A percentile compares a stretch with the other conserved stretches of the same genome.
phyloP scores from a whole-genome alignment of 2,113 vertebrate genomes.

The Desmodus rotundus region DNA sequence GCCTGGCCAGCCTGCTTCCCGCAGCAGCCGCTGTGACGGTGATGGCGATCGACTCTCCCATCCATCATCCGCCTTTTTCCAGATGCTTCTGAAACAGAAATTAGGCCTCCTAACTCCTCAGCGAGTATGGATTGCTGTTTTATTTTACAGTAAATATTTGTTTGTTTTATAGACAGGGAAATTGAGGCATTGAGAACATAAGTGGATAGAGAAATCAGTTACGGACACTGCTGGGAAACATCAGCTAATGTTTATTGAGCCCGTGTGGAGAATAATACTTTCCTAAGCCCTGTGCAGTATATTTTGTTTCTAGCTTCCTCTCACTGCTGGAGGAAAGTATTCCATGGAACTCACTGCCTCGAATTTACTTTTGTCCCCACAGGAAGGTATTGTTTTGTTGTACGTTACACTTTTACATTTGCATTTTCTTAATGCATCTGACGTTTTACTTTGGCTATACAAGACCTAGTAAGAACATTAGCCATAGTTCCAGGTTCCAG shows the following conservation, averaged over 20 bases:
- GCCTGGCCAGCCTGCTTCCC: neutral
- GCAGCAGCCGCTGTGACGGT: neutral
- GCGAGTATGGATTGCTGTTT: slow-evolving; percentile 34
- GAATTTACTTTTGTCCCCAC: neutral
- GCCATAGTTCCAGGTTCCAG: neutral
- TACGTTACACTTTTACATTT: neutral
- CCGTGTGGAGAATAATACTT: neutral
- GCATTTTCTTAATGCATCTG: neutral
- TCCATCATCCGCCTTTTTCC: slow-evolving; percentile 39
- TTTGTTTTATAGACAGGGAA: slow-evolving; percentile 58
- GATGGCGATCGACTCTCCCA: neutral
- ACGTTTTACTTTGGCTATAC: neutral
- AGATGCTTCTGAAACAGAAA: slow-evolving; percentile 21
- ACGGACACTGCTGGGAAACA: slow-evolving; percentile 32
- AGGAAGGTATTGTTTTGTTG: neutral
- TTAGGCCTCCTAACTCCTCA: slow-evolving; percentile 20
- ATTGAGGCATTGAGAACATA: slow-evolving; percentile 35
- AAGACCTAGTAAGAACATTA: neutral
- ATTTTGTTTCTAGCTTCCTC: neutral
- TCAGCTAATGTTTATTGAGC: slow-evolving; percentile 31
- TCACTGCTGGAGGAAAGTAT: neutral
- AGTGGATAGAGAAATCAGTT: slow-evolving; percentile 51
- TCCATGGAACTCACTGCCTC: neutral
- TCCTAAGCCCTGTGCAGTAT: neutral
- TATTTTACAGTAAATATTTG: slow-evolving; percentile 57